Base-by-base conservation (phyloP, 30 jellyfish, hydroid and myxozoan species). In the Aurelia sp. region DNA sequence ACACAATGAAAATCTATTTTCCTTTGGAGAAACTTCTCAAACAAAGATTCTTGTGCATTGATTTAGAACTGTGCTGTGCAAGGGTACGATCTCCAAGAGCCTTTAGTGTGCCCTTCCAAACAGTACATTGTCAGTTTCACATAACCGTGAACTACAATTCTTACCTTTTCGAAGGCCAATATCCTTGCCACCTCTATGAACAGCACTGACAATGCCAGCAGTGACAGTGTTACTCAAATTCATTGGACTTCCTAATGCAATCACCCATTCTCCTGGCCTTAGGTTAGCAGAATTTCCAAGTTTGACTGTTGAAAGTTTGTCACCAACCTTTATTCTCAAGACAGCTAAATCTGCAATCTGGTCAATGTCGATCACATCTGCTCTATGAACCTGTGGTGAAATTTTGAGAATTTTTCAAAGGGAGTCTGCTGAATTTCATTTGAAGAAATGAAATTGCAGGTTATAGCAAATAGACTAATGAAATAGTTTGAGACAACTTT, bases 231-330 rank as follows among this genome's bases (percentile, higher is more conserved):
- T 87, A 78, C 96, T 87, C 4, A 87, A 77, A 47, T 87, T 87
- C 59, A 87, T 22, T 0, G 96, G 96, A 69, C 96, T 87, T 21
- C 96, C 96, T 40, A 87, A 65, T 3, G 96, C 96, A 31, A 87
- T 75, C 11, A 87, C 96, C 96, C 96, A 87, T 78, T 87, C 96
- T 2, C 96, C 96, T 30, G 96, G 87, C 68, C 96, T 21, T 10
- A 87, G 76, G 27, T 70, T 69, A 11, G 96, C 86, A 48, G 96
- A 87, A 87, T 78, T 87, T 23, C 96, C 96, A 52, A 87, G 82
- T 71, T 65, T 75, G 10, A 77, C 86, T 16, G 96, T 87, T 8
- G 96, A 82, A 4, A 87, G 84, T 78, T 76, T 87, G 33, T 66
- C 79, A 53, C 60, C 76, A 6, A 88, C 80, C 11, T 68, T 77